Evolutionary conservation across 2,113 vertebrate species (phyloP).

Genomic region (Equus przewalskii): DNA sequence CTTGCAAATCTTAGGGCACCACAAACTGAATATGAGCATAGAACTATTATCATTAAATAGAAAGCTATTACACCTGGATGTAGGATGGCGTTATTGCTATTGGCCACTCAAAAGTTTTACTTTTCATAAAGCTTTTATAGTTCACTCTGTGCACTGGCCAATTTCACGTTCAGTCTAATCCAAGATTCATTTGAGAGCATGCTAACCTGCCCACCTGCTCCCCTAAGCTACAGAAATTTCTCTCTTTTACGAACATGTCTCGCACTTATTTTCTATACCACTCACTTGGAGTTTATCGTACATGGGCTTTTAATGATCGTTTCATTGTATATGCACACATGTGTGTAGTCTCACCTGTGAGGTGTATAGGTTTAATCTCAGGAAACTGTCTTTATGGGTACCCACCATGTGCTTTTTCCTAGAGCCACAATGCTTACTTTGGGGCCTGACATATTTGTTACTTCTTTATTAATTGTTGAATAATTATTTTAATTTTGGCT

Average conservation of each 20-base stretch:
- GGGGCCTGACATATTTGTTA: neutral
- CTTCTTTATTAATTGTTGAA: neutral
- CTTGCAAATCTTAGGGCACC: neutral
- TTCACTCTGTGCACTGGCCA: neutral
- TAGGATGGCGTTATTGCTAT: neutral
- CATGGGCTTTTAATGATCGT: neutral
- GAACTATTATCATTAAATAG: neutral
- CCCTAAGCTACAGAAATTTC: neutral
- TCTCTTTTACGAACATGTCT: neutral
- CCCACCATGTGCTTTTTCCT: neutral
- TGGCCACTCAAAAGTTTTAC: neutral
- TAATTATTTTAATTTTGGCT: neutral
- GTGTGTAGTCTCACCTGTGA: neutral
- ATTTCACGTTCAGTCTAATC: neutral
- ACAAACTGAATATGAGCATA: neutral
- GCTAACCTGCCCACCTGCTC: neutral
- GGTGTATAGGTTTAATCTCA: neutral
- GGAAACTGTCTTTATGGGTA: neutral
- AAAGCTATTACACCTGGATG: neutral
- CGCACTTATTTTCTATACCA: neutral
- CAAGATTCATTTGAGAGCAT: neutral
- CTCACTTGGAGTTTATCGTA: neutral
- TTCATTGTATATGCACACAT: neutral
- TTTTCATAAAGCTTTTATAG: neutral
- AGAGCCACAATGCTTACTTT: neutral